Conservation (phyloP, 2,888 invertebrate genomes). For the Melinaea menophilus region DNA sequence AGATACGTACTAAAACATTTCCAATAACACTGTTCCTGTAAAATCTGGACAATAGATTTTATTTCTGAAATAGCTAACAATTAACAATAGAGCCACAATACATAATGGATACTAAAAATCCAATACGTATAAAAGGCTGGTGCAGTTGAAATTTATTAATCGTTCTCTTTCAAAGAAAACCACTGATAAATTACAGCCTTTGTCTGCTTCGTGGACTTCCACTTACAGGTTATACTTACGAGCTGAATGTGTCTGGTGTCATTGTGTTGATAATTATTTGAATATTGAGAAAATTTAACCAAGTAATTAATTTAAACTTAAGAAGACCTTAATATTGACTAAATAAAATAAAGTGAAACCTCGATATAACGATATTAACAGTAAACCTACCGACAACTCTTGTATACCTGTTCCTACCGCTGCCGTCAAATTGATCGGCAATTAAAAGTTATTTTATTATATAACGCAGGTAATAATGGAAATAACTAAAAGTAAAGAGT, state of each 20-base stretch:
- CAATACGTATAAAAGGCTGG: conserved; percentile 7
- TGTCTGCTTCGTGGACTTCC: conserved; percentile 22
- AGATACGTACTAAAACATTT: too few relatives aligned
- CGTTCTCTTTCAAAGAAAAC: conserved; percentile 31
- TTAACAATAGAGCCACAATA: conserved; percentile 1
- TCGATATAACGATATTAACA: too few relatives aligned
- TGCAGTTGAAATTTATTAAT: conserved; percentile 27
- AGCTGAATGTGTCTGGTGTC: conserved; percentile 14
- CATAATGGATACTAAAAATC: not conserved
- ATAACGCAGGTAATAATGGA: too few relatives aligned
- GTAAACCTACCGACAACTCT: too few relatives aligned
- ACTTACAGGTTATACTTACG: conserved; percentile 20
- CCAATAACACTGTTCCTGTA: not conserved
- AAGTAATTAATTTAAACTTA: too few relatives aligned
- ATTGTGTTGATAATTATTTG: not conserved
- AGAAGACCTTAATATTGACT: too few relatives aligned
- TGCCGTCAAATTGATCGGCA: too few relatives aligned
- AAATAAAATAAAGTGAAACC: too few relatives aligned
- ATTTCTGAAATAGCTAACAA: conserved; percentile 2
- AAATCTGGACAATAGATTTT: not conserved
- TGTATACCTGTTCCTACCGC: too few relatives aligned
- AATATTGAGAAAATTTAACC: too few relatives aligned
- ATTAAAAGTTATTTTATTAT: too few relatives aligned
- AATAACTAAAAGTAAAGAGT: too few relatives aligned
- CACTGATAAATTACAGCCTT: conserved; percentile 33